Percentiles rank a stretch among this genome's conserved stretches.
phyloP scores from a whole-genome alignment of 1,140 invertebrate genomes.

The Bacillus rossius region DNA sequence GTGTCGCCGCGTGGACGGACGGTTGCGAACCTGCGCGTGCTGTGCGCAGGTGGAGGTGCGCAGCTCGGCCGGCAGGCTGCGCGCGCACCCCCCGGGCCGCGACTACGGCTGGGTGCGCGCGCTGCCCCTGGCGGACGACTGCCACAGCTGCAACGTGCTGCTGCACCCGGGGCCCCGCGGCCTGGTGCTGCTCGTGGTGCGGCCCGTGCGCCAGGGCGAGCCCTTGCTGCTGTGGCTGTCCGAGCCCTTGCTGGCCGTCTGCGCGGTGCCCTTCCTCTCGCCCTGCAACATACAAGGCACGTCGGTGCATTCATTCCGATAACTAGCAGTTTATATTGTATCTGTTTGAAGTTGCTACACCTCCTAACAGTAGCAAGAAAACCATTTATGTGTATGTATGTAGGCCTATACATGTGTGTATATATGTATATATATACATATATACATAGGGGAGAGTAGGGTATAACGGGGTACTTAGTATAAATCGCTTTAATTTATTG shows the following conservation, averaged over 20 bases:
- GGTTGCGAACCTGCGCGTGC: too few relatives aligned
- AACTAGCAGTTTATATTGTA: too few relatives aligned
- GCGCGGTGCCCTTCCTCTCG: slow-evolving; percentile 73
- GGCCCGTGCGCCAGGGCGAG: slow-evolving; percentile 34
- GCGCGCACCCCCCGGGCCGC: background rate
- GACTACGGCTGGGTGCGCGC: slow-evolving; percentile 43
- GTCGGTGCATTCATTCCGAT: too few relatives aligned
- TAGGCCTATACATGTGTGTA: too few relatives aligned
- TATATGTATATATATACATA: too few relatives aligned
- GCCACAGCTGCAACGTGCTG: slow-evolving; percentile 59
- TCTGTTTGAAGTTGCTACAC: too few relatives aligned
- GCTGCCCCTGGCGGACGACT: slow-evolving; percentile 56
- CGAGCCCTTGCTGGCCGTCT: slow-evolving; percentile 59
- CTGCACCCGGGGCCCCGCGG: slow-evolving; percentile 35
- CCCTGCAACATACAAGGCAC: slow-evolving; percentile 76
- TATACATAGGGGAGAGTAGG: too few relatives aligned
- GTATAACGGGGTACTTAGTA: too few relatives aligned
- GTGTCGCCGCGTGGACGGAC: too few relatives aligned
- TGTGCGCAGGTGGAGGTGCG: background rate
- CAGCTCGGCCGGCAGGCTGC: background rate
- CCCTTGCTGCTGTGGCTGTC: slow-evolving; percentile 77
- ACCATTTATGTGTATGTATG: too few relatives aligned
- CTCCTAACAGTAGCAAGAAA: too few relatives aligned
- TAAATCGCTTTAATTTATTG: too few relatives aligned
- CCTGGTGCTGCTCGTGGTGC: slow-evolving; percentile 8